phyloP scores from a whole-genome alignment of 1,140 invertebrate genomes.

The Delia radicum region DNA sequence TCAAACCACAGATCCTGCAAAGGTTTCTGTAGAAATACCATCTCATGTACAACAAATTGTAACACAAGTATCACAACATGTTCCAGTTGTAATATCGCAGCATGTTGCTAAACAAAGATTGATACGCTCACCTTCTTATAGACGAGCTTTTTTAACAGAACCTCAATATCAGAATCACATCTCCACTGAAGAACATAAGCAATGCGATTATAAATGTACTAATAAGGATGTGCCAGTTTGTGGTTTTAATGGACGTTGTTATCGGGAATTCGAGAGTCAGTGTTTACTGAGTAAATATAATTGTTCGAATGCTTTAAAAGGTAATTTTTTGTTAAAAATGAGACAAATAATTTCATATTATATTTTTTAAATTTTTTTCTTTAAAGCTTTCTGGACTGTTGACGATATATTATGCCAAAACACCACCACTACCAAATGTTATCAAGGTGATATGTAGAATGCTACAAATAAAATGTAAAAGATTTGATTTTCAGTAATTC shows the following conservation, averaged over 20 bases:
- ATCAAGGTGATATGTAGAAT: not conserved
- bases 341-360: not conserved
- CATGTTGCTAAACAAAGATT: not conserved
- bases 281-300: not conserved
- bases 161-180: too few relatives aligned
- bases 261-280: not conserved
- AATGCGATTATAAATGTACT: not conserved
- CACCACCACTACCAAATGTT: not conserved
- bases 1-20: not conserved
- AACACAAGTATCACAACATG: conserved; percentile 21
- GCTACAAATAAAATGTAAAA: too few relatives aligned
- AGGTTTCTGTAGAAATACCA: not conserved
- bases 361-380: not conserved
- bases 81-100: conserved; percentile 5
- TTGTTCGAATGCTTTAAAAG: not conserved
- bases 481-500: too few relatives aligned
- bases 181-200: too few relatives aligned
- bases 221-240: not conserved
- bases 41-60: conserved; percentile 4
- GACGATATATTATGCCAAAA: not conserved
- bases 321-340: not conserved
- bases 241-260: not conserved
- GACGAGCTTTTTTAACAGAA: too few relatives aligned
- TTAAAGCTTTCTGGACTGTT: not conserved
- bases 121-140: not conserved